Conservation (phyloP, 2,113 vertebrate species). For the Boleophthalmus pectinirostris region DNA sequence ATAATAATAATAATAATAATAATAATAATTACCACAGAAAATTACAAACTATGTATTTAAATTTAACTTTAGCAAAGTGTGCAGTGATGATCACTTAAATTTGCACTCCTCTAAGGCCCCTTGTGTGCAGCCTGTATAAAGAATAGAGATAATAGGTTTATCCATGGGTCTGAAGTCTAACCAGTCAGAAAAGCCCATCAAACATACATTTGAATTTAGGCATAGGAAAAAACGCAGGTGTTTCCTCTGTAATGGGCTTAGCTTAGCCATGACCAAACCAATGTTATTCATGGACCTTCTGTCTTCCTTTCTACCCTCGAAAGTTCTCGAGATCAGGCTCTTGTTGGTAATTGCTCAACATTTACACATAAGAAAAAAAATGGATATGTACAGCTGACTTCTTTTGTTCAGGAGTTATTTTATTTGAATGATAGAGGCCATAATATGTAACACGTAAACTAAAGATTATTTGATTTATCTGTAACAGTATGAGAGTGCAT, state of each 20-base stretch:
- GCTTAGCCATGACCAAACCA: slow-evolving; percentile 50
- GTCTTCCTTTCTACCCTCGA: neutral
- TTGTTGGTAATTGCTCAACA: neutral
- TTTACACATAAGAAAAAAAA: neutral
- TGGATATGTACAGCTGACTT: neutral
- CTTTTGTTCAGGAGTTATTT: neutral
- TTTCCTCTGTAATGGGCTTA: slow-evolving; percentile 67
- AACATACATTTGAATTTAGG: slow-evolving; percentile 63
- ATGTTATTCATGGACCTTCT: slow-evolving; percentile 51
- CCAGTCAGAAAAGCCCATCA: slow-evolving; percentile 75
- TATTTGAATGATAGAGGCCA: neutral
- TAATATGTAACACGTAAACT: neutral
- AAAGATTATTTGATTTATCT: neutral
- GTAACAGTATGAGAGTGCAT: neutral
- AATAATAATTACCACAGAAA: neutral
- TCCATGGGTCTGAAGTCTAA: slow-evolving; percentile 45
- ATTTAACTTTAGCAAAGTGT: neutral
- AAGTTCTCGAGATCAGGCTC: neutral
- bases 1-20: no score
- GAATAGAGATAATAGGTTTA: slow-evolving; percentile 68
- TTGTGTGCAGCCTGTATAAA: slow-evolving; percentile 24
- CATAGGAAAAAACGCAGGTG: slow-evolving; percentile 68
- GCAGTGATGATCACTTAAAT: neutral
- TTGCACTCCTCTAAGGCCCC: slow-evolving; percentile 24
- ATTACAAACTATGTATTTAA: neutral